A percentile compares a stretch with the other conserved stretches of the same genome.
Evolutionary conservation across 2,888 invertebrate genomes (phyloP).

Genomic region (Biston stratarius): DNA sequence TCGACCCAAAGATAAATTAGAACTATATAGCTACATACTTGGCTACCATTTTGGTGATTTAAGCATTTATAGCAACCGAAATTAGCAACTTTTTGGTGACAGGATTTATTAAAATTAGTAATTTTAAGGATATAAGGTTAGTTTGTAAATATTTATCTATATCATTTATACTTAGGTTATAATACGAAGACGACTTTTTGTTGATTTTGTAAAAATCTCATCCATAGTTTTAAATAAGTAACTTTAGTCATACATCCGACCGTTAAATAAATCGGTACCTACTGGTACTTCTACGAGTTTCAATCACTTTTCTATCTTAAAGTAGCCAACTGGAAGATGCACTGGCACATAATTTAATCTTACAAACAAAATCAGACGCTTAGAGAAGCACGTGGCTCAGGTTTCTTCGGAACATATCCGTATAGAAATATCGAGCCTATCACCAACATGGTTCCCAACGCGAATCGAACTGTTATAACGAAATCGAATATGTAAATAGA

Average conservation of each 20-base stretch:
- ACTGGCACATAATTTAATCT: background rate
- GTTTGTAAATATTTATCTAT: too few species aligned
- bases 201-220: too few species aligned
- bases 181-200: too few species aligned
- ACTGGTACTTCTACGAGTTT: background rate
- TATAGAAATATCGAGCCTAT: conserved; percentile 98
- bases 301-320: background rate
- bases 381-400: conserved; percentile 66
- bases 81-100: too few species aligned
- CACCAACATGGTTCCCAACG: conserved; percentile 94
- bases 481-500: conserved; percentile 98
- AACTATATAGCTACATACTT: too few species aligned
- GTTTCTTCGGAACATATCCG: conserved; percentile 90
- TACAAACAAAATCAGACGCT: conserved; percentile 67
- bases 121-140: too few species aligned
- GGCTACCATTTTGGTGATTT: too few species aligned
- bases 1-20: too few species aligned
- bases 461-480: conserved; percentile 94
- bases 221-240: too few species aligned
- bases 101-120: too few species aligned
- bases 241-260: background rate
- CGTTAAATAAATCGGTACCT: background rate
- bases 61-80: too few species aligned
- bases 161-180: too few species aligned
- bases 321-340: background rate